Evolutionary conservation across 1,140 invertebrate genomes (phyloP).

Genomic region (Aphis craccivora): DNA sequence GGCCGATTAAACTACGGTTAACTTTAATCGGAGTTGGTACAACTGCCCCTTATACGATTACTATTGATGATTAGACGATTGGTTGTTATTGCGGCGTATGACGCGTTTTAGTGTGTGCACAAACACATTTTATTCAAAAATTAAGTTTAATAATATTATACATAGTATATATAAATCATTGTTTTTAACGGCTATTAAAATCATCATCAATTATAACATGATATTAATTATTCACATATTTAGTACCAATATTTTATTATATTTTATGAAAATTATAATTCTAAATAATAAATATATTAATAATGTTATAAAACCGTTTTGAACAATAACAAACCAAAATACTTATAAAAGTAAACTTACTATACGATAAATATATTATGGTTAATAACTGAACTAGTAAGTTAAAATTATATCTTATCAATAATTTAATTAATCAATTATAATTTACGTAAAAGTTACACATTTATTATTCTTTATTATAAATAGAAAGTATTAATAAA

Average conservation of each 20-base stretch:
- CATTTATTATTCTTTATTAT: background rate
- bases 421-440: too few species aligned
- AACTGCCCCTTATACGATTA: too few species aligned
- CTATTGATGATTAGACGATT: background rate
- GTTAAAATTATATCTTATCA: too few species aligned
- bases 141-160: background rate
- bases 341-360: too few species aligned
- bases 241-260: background rate
- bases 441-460: background rate
- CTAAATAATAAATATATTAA: too few species aligned
- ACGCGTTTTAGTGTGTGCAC: background rate
- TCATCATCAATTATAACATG: background rate
- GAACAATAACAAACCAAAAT: too few species aligned
- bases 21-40: too few species aligned
- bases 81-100: background rate
- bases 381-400: too few species aligned
- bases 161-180: background rate
- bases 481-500: background rate
- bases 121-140: background rate
- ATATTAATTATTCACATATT: constrained; percentile 3
- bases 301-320: too few species aligned
- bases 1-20: too few species aligned
- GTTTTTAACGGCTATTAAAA: background rate
- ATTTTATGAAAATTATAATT: too few species aligned
- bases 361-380: too few species aligned